Conservation (phyloP, 1,140 invertebrate genomes). For the Scaptomyza graminum region DNA sequence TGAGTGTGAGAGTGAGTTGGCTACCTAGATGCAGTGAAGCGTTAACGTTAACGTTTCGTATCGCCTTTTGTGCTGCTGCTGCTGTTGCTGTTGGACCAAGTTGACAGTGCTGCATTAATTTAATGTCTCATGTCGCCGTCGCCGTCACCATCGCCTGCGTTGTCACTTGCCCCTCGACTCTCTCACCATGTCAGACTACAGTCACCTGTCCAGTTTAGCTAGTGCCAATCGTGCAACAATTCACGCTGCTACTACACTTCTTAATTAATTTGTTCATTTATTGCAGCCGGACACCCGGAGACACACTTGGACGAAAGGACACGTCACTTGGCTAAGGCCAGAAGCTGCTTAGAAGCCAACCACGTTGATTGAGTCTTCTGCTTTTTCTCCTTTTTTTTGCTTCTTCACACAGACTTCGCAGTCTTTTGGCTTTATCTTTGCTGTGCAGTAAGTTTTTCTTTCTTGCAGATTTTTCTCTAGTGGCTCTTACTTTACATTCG, state of each 20-base stretch:
- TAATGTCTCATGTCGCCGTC: conserved; percentile 57
- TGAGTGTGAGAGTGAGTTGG: not conserved
- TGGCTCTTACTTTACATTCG: conserved; percentile 1
- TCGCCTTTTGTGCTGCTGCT: conserved; percentile 23
- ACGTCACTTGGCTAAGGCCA: not conserved
- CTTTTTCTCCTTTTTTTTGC: too few species aligned
- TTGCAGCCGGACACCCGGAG: conserved; percentile 40
- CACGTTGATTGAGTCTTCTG: conserved; percentile 66
- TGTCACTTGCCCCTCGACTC: conserved; percentile 20
- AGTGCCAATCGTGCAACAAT: conserved; percentile 72
- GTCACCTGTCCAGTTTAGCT: conserved; percentile 7
- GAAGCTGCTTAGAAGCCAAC: conserved; percentile 32
- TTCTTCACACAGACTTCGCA: not conserved
- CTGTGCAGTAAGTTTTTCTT: conserved; percentile 19
- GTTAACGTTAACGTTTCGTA: conserved; percentile 66
- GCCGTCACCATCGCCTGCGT: conserved; percentile 57
- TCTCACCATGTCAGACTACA: not conserved
- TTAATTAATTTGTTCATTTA: conserved; percentile 81
- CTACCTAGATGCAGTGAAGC: conserved; percentile 61
- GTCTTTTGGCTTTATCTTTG: conserved; percentile 54
- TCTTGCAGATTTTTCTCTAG: not conserved
- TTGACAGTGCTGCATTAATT: conserved; percentile 65
- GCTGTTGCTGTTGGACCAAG: conserved; percentile 13
- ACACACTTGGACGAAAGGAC: conserved; percentile 4
- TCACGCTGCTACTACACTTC: conserved; percentile 63